Percentiles rank a stretch among this genome's conserved stretches.
Conservation (phyloP, 1,140 invertebrate genomes). For the Caenorhabditis briggsae region DNA sequence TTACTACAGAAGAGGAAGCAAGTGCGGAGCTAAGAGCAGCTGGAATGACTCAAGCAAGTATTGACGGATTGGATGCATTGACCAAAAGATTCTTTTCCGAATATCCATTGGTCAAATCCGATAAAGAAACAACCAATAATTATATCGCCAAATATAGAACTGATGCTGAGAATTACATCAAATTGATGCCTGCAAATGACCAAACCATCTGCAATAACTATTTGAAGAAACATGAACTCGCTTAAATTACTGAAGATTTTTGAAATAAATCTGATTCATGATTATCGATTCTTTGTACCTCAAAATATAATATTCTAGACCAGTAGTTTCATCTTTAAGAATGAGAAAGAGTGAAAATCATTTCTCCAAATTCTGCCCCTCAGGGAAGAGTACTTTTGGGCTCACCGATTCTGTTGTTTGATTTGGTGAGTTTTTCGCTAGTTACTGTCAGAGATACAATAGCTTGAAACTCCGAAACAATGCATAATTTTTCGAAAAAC, state of each 20-base stretch:
- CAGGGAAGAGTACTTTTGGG: no score
- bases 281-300: no score
- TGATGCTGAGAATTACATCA: constrained; percentile 6
- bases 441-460: no score
- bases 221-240: constrained; percentile 27
- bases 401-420: no score
- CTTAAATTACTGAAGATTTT: not conserved
- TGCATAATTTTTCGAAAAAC: no score
- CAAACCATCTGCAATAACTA: constrained; percentile 10
- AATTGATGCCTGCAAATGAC: not conserved
- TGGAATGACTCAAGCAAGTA: constrained; percentile 36
- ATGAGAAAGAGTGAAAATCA: no score
- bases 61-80: constrained; percentile 22
- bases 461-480: no score
- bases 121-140: constrained; percentile 1
- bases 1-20: constrained; percentile 5
- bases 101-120: not conserved
- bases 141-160: not conserved
- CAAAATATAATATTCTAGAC: no score
- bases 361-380: no score
- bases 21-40: not conserved
- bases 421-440: no score
- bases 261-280: no score
- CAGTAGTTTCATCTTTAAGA: no score
- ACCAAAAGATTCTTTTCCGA: not conserved